These are phyloP conservation scores for Rhabdomys pumilio DNA, from an alignment of 2,797 vertebrate genomes.

Conservation along the genomic window DNA sequence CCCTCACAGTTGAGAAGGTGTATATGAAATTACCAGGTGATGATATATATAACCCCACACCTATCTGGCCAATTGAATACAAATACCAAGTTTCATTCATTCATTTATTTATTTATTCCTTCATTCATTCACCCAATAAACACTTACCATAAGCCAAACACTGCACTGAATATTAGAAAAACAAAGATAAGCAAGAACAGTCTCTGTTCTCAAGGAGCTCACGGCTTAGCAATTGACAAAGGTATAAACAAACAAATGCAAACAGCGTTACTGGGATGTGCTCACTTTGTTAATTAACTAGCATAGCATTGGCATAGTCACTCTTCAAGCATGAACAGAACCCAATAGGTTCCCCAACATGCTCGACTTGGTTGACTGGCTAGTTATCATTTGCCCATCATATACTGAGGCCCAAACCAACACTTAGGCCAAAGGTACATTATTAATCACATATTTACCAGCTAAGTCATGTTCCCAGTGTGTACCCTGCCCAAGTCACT, in stretches of 20 bases:
- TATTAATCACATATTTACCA: constrained; percentile 79
- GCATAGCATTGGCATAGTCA: constrained; percentile 23
- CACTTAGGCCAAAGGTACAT: constrained; percentile 66
- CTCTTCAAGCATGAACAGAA: constrained; percentile 51
- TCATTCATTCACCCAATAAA: constrained; percentile 21
- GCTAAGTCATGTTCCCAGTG: constrained; percentile 70
- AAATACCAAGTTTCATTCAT: constrained; percentile 28
- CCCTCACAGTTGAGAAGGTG: background rate
- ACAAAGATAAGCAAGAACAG: constrained; percentile 27
- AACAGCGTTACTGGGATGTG: background rate
- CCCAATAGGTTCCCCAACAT: constrained; percentile 24
- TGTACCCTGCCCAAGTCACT: constrained; percentile 68
- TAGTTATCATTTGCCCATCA: constrained; percentile 65
- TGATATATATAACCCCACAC: constrained; percentile 10
- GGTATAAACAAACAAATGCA: constrained; percentile 22
- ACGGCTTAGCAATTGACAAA: constrained; percentile 51
- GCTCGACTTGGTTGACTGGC: constrained; percentile 61
- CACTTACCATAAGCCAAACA: background rate
- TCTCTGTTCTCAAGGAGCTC: constrained; percentile 55
- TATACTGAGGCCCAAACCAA: constrained; percentile 55
- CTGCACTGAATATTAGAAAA: constrained; percentile 19
- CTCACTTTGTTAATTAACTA: constrained; percentile 9
- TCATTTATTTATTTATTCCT: constrained; percentile 37
- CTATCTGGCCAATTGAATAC: constrained; percentile 16
- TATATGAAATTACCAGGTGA: constrained; percentile 55